Conservation (phyloP, 2,797 vertebrate species). For the Tangara arthus region DNA sequence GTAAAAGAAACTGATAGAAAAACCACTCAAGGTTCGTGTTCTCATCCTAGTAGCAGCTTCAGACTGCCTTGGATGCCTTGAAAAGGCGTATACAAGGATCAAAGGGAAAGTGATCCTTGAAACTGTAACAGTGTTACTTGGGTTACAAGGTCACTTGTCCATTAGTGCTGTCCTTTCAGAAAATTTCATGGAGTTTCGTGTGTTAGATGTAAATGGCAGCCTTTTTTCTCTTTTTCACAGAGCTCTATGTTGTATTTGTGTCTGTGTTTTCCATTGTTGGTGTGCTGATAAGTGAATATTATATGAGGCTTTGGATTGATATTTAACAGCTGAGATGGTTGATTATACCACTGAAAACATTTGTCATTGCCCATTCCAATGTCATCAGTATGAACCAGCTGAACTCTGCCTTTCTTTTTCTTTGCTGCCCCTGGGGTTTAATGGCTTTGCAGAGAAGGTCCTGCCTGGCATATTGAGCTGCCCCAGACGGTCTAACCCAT, state of each 20-base stretch:
- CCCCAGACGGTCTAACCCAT: conserved; percentile 43
- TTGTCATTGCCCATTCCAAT: conserved; percentile 28
- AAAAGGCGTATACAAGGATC: neutral
- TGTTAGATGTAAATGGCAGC: neutral
- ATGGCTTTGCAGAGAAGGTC: conserved; percentile 54
- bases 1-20: neutral
- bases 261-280: neutral
- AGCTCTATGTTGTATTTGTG: neutral
- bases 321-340: neutral
- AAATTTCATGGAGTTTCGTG: neutral
- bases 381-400: conserved; percentile 36
- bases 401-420: conserved; percentile 60
- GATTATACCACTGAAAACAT: conserved; percentile 24
- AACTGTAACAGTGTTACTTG: neutral
- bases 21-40: neutral
- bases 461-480: conserved; percentile 35
- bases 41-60: neutral
- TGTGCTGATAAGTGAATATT: conserved; percentile 39
- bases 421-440: conserved; percentile 59
- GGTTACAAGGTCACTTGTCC: neutral
- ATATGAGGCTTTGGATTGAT: conserved; percentile 20
- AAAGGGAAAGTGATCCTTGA: neutral
- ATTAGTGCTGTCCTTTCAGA: neutral
- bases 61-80: neutral
- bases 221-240: neutral